Conservation (phyloP, 2,797 vertebrate genomes). For the Tenualosa thibaudeaui region DNA sequence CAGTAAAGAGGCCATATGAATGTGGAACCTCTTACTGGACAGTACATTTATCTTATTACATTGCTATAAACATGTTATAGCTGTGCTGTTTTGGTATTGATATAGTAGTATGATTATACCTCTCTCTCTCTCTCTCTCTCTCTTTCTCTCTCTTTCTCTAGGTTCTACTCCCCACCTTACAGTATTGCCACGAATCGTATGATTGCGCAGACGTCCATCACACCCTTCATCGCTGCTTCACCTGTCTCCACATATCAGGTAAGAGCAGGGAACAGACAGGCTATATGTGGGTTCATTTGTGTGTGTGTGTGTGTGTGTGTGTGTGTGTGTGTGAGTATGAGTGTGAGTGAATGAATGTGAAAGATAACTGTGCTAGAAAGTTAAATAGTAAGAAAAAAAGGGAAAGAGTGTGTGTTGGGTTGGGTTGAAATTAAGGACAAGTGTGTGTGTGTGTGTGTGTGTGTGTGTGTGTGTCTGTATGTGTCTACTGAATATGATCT, state of each 20-base stretch:
- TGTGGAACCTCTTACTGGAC: neutral
- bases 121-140: neutral
- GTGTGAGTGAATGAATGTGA: neutral
- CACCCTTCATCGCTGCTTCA: conserved; percentile 97
- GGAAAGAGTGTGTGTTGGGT: too few species aligned
- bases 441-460: conserved; percentile 35
- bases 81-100: neutral
- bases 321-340: neutral
- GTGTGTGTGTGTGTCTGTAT: conserved; percentile 23
- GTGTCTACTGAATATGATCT: neutral
- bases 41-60: neutral
- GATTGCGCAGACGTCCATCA: conserved; percentile 98
- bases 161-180: conserved; percentile 55
- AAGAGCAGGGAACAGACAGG: conserved; percentile 48
- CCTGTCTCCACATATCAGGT: conserved; percentile 98
- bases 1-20: neutral
- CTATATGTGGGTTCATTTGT: neutral
- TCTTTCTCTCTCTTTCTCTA: neutral
- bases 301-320: neutral
- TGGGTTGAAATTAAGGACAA: too few species aligned
- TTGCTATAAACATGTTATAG: neutral
- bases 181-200: conserved; percentile 98
- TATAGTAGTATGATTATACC: neutral
- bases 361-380: neutral
- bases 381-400: too few species aligned